Percentiles rank a stretch among this genome's conserved stretches.
Conservation (phyloP, 1,140 invertebrate genomes). For the Drosophila triauraria region DNA sequence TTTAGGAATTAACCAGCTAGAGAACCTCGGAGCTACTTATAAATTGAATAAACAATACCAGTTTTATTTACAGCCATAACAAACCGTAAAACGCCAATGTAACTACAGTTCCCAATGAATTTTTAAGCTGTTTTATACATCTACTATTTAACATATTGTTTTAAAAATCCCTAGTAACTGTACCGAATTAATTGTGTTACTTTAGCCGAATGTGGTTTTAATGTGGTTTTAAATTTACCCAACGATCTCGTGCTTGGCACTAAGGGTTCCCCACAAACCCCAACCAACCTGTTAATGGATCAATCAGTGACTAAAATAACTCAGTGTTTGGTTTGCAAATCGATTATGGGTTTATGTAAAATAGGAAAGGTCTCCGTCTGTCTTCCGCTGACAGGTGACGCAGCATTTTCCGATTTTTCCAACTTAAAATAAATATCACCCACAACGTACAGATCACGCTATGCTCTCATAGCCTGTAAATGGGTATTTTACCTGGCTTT, state of each 20-base stretch:
- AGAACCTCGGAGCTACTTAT: background rate
- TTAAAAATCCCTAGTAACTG: background rate
- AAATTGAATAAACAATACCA: background rate
- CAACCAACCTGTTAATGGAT: slow-evolving; percentile 31
- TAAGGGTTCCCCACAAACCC: slow-evolving; percentile 12
- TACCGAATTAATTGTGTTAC: slow-evolving; percentile 26
- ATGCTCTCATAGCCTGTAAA: slow-evolving; percentile 21
- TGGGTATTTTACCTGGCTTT: slow-evolving; percentile 11
- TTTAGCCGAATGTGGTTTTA: slow-evolving; percentile 26
- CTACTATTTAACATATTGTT: background rate
- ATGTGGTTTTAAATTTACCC: slow-evolving; percentile 9
- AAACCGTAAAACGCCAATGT: background rate
- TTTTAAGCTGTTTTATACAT: background rate
- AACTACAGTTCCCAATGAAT: background rate
- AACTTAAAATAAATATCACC: background rate
- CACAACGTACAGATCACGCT: slow-evolving; percentile 16
- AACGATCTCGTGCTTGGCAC: slow-evolving; percentile 38
- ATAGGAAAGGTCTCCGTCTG: slow-evolving; percentile 21
- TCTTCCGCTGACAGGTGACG: slow-evolving; percentile 36
- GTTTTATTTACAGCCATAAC: background rate
- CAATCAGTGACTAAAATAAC: slow-evolving; percentile 17
- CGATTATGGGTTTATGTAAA: slow-evolving; percentile 33
- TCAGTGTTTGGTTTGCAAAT: slow-evolving; percentile 6
- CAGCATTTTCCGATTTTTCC: slow-evolving; percentile 17
- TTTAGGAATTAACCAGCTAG: background rate